Percentiles rank a stretch among this genome's conserved stretches.
phyloP scores from a whole-genome alignment of 2,113 vertebrate species.

The Phrynocephalus versicolor region DNA sequence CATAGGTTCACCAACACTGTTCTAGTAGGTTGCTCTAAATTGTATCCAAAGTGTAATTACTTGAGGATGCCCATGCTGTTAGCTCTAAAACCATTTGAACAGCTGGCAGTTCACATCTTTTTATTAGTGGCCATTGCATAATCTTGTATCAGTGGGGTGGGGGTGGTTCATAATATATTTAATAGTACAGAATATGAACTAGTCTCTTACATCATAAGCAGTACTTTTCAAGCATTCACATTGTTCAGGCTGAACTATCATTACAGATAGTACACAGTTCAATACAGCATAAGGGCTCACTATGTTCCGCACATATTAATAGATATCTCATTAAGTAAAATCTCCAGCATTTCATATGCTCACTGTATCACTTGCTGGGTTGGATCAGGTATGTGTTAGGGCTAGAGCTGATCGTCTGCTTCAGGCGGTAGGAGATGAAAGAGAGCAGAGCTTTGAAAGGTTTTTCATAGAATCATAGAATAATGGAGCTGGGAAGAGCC shows the following conservation, averaged over 20 bases:
- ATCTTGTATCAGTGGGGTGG: constrained; percentile 53
- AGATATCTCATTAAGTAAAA: background rate
- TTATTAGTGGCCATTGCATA: constrained; percentile 29
- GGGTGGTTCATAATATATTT: constrained; percentile 21
- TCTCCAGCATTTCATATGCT: background rate
- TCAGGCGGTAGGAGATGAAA: background rate
- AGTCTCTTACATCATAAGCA: background rate
- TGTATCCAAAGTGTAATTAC: background rate
- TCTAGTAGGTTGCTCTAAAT: background rate
- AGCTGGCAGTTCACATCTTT: background rate
- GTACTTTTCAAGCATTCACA: constrained; percentile 32
- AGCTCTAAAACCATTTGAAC: background rate
- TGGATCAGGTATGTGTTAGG: background rate
- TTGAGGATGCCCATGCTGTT: background rate
- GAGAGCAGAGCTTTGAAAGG: background rate
- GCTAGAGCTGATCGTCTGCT: background rate
- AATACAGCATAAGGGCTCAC: background rate
- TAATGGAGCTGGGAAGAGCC: too few species aligned
- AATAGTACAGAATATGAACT: constrained; percentile 17
- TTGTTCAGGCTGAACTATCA: background rate
- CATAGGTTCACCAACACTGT: too few species aligned
- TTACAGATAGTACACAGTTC: constrained; percentile 7
- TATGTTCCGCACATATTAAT: background rate
- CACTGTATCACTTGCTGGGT: background rate
- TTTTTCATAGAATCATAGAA: too few species aligned